Percentiles rank a stretch among this genome's conserved stretches.
These are phyloP conservation scores for Nycticorax nycticorax DNA, from an alignment of 2,113 vertebrate genomes.

Conservation along the genomic window DNA sequence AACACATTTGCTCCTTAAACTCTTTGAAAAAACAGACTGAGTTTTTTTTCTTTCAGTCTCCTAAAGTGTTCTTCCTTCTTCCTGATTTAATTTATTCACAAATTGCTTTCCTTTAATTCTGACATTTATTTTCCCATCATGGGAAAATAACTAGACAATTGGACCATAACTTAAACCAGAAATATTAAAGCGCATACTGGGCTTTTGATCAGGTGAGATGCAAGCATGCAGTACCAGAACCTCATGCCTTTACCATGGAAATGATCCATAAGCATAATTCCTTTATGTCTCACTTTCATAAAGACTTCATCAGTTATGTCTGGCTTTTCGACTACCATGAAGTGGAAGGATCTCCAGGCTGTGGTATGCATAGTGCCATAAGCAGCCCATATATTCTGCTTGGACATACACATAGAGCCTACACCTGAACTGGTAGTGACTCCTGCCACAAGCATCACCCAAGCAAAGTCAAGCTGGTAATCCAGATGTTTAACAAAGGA, in stretches of 20 bases:
- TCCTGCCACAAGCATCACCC: not conserved
- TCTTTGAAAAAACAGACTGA: not conserved
- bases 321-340: not conserved
- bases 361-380: not conserved
- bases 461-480: not conserved
- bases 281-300: not conserved
- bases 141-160: not conserved
- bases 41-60: not conserved
- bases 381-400: not conserved
- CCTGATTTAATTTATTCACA: not conserved
- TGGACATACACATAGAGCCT: not conserved
- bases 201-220: not conserved
- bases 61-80: not conserved
- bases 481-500: not conserved
- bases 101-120: not conserved
- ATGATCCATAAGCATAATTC: not conserved
- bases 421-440: not conserved
- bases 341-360: not conserved
- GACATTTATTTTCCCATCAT: not conserved
- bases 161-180: not conserved
- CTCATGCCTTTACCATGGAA: not conserved
- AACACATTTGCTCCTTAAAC: not conserved
- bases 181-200: not conserved
- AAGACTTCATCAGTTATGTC: not conserved
- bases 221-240: not conserved